A percentile compares a stretch with the other conserved stretches of the same genome.
These are phyloP conservation scores for Macrobrachium nipponense DNA, from an alignment of 1,140 invertebrate species.

Conservation along the genomic window DNA sequence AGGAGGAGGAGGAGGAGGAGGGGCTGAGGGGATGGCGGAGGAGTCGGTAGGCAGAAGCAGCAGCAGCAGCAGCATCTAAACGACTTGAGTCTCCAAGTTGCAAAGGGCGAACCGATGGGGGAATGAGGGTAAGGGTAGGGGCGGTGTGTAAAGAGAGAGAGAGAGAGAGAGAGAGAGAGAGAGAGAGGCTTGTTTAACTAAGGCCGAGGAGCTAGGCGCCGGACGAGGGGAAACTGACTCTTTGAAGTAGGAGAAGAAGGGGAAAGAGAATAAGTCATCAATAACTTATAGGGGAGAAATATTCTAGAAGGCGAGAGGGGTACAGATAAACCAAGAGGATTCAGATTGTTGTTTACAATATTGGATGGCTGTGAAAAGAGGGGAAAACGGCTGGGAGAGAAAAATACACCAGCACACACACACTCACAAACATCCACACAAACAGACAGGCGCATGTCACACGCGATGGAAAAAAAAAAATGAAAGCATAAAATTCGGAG, in stretches of 20 bases:
- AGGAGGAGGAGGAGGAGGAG: constrained; percentile 5
- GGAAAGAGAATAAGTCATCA: constrained; percentile 10
- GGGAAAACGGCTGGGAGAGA: constrained; percentile 8
- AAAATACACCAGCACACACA: neutral
- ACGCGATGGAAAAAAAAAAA: no score
- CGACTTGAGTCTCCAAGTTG: no score
- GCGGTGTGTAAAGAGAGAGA: constrained; percentile 17
- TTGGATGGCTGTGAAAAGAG: neutral
- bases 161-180: constrained; percentile 30
- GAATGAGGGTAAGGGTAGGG: neutral
- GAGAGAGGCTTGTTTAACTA: constrained; percentile 29
- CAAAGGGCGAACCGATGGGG: no score
- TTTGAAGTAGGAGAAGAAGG: constrained; percentile 7
- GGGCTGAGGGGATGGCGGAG: neutral
- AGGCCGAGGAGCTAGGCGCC: constrained; percentile 8
- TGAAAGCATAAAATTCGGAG: no score
- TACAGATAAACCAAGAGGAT: constrained; percentile 1
- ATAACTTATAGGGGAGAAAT: no score
- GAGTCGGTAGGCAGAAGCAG: neutral
- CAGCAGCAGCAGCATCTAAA: neutral
- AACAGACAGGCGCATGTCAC: no score
- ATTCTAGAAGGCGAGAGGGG: constrained; percentile 4
- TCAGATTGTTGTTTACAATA: neutral
- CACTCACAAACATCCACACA: no score
- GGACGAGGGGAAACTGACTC: constrained; percentile 13